Base-by-base conservation (phyloP, 2,888 invertebrate genomes). In the Cylloceria caligata region DNA sequence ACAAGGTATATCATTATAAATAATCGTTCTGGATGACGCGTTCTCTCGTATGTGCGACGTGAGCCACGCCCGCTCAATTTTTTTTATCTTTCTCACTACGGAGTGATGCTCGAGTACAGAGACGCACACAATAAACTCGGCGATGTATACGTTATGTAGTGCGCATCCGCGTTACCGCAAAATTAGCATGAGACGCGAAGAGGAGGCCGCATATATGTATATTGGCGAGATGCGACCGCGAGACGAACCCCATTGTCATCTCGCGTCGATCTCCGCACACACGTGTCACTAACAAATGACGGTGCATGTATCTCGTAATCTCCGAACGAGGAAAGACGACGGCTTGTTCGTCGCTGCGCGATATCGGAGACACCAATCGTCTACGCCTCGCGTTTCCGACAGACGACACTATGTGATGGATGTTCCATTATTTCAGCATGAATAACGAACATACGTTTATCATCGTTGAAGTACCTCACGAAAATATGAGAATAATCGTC, bases 241-340 rank as follows among this genome's bases (percentile, higher is more conserved):
- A 79, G 75, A 65, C 72, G 75, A 79, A 64, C 21, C 72, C 84
- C 85, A 85, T 87, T 86, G 88, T 88, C 85, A 85, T 85, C 83
- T 74, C 47, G 68, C 81, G 71, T 80, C 79, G 72, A 77, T 74
- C 64, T 77, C 71, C 69, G 81, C 71, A 81, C 84, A 67, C 81
- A 78, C 57, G 57, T 83, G 85, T 83, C 84, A 76, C 83, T 86
- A 86, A 88, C 86, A 88, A 89, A 89, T 88, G 88, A 87, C 85
- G 82, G 79, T 86, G 83, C 86, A 77, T 75, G 81, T 80, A 80
- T 82, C 79, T 62, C 62, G 52, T 60, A 55, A 76, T 82, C 67
- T 82, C 34, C 68, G 39, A 55, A 45, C 27, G 69, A 71, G 47
- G 16, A 76, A 75, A 49, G 69, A 68, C 19, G 27, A 78, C 19